Evolutionary conservation across 2,888 invertebrate species (phyloP).

Genomic region (Macaria liturata): DNA sequence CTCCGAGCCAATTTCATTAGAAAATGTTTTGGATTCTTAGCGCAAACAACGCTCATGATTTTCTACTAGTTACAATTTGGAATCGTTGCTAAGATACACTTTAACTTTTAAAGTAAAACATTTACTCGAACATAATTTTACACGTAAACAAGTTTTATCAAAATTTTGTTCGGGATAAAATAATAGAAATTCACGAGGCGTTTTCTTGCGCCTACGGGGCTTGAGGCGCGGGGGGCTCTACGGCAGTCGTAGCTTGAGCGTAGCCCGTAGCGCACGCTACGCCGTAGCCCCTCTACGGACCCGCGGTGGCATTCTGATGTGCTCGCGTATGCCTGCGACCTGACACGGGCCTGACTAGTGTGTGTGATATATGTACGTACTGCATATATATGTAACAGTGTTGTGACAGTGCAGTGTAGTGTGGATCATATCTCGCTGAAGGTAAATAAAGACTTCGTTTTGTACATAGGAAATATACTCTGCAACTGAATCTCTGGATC

Average conservation of each 20-base stretch:
- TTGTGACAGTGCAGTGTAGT: conserved; percentile 49
- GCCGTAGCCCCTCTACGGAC: conserved; percentile 37
- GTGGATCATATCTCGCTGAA: conserved; percentile 46
- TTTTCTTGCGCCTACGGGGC: conserved; percentile 43
- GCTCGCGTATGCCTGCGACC: conserved; percentile 36
- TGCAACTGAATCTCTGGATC: conserved; percentile 17
- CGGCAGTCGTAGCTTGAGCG: conserved; percentile 75
- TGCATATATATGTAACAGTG: conserved; percentile 41
- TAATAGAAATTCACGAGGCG: conserved; percentile 44
- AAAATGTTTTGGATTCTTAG: conserved; percentile 12
- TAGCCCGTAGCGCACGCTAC: conserved; percentile 72
- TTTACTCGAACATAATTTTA: conserved; percentile 14
- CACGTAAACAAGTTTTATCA: conserved; percentile 22
- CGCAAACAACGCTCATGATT: conserved; percentile 4
- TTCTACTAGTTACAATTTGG: conserved; percentile 16
- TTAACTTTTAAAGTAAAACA: conserved; percentile 12
- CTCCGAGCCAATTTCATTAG: conserved; percentile 8
- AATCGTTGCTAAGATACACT: conserved; percentile 17
- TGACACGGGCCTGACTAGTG: conserved; percentile 34
- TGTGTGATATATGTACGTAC: conserved; percentile 21
- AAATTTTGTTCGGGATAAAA: conserved; percentile 32
- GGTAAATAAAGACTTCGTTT: conserved; percentile 41
- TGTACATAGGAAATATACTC: conserved; percentile 20
- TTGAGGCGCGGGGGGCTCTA: conserved; percentile 63
- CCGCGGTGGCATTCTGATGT: conserved; percentile 14